Evolutionary conservation across 1,140 invertebrate genomes (phyloP).

Genomic region (Drosophila baimaii): DNA sequence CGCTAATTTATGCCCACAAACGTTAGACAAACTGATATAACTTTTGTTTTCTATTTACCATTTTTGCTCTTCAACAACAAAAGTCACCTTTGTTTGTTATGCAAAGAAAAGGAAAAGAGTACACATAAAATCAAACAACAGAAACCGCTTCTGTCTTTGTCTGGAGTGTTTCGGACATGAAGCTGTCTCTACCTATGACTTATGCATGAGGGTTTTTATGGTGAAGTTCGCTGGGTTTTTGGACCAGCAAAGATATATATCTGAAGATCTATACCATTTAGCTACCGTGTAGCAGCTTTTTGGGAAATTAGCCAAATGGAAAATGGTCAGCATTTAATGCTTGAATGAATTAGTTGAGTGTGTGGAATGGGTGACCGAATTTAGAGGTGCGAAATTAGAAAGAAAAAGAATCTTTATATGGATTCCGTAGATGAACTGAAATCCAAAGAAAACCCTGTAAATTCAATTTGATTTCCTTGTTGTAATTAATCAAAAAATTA

Average conservation of each 20-base stretch:
- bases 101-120: constrained; percentile 55
- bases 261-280: constrained; percentile 8
- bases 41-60: constrained; percentile 75
- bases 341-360: background rate
- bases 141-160: constrained; percentile 41
- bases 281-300: constrained; percentile 35
- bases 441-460: background rate
- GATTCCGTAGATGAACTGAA: background rate
- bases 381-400: background rate
- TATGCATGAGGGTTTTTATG: constrained; percentile 71
- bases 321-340: constrained; percentile 10
- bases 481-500: no score
- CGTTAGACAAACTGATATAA: constrained; percentile 65
- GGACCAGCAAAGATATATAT: constrained; percentile 27
- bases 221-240: constrained; percentile 23
- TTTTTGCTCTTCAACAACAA: constrained; percentile 58
- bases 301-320: constrained; percentile 33
- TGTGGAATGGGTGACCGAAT: no score
- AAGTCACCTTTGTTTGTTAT: constrained; percentile 73
- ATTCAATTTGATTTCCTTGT: background rate
- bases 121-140: constrained; percentile 53
- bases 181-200: constrained; percentile 67
- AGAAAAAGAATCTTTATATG: background rate
- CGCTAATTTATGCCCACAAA: constrained; percentile 71
- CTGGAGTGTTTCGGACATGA: constrained; percentile 48